Evolutionary conservation across 2,113 vertebrate genomes (phyloP).

Genomic region (Phoxinus phoxinus): DNA sequence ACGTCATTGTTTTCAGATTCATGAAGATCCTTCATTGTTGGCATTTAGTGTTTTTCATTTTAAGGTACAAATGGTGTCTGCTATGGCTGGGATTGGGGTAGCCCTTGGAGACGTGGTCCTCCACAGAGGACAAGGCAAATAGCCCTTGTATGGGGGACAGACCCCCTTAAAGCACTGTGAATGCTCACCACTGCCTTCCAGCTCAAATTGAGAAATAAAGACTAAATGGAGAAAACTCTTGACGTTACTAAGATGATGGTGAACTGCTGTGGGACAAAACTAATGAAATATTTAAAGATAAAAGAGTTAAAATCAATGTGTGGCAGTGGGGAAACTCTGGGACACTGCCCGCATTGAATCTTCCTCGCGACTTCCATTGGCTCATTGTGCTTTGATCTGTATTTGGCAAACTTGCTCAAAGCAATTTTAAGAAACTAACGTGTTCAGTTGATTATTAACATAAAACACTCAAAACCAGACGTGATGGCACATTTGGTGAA

Average conservation of each 20-base stretch:
- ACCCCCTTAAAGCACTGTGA: conserved; percentile 21
- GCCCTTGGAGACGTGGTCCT: conserved; percentile 40
- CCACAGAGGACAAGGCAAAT: conserved; percentile 44
- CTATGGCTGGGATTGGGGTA: conserved; percentile 9
- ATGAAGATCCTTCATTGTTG: conserved; percentile 31
- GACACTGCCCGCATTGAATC: neutral
- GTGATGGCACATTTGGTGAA: conserved; percentile 35
- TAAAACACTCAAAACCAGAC: neutral
- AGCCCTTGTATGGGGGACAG: neutral
- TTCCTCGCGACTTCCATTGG: neutral
- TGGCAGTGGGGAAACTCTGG: neutral
- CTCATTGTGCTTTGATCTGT: conserved; percentile 22
- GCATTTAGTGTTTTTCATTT: conserved; percentile 28
- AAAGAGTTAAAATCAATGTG: neutral
- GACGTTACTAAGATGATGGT: neutral
- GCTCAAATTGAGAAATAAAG: neutral
- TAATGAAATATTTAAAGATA: no score
- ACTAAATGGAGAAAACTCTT: neutral
- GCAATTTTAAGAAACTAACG: conserved; percentile 5
- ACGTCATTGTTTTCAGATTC: neutral
- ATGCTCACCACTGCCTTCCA: conserved; percentile 1
- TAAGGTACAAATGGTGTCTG: conserved; percentile 35
- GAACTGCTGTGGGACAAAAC: conserved; percentile 3
- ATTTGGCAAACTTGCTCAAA: conserved; percentile 41
- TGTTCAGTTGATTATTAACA: neutral